Evolutionary conservation across 2,888 invertebrate genomes (phyloP), one percentile per base, ranked within the genome.

Genomic region (Agrilus biguttatus): DNA sequence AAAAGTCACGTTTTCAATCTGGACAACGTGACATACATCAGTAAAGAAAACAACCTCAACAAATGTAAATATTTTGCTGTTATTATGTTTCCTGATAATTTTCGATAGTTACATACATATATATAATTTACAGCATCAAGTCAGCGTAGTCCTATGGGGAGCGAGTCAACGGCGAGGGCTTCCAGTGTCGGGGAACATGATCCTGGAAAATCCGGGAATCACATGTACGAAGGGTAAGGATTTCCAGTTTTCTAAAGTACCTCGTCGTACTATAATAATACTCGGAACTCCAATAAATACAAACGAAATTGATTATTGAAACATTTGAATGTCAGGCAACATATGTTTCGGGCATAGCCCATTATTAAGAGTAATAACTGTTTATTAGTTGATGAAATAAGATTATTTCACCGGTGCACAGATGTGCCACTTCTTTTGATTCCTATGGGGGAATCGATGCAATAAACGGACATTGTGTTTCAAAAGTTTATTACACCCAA

Each of bases 11-110:
- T 87, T 0, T 89, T 88, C 59, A 87, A 83, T 51, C 72, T 90
- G 56, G 89, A 90, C 57, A 89, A 85, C 58, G 88, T 90, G 44
- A 87, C 88, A 59, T 90, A 90, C 60, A 81, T 90, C 51, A 84
- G 87, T 41, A 82, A 82, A 64, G 87, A 88, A 60, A 83, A 82
- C 47, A 79, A 78, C 53, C 47, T 60, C 36, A 63, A 62, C 42
- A 65, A 63, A 54, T 62, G 82, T 68, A 64, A 74, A 64, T 55
- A 17, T 42, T 48, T 36, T 17, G 40, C n/a, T 3, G n/a, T n/a
- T n/a, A n/a, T n/a, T n/a, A n/a, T 40, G 4, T 17, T 19, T 13
- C 6, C 5, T 10, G 21, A 14, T 34, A n/a, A 23, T 43, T 23
- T 28, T 28, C 28, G 10, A 10, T 10, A 2, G 28, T 28, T 28